Conservation (phyloP, 1,140 invertebrate genomes). For the Myzus persicae region DNA sequence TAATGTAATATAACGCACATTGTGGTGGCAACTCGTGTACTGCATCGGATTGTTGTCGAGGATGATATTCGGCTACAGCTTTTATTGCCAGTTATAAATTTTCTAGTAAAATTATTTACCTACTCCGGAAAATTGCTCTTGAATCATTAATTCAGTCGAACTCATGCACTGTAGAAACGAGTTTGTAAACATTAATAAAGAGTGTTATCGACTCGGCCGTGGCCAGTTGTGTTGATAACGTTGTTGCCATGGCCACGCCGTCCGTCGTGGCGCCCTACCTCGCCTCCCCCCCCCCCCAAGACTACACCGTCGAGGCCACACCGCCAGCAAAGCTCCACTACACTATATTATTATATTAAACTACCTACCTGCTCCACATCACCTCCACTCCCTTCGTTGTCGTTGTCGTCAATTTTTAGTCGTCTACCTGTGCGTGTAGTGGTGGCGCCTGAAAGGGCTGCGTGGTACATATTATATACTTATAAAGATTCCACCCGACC, state of each 20-base stretch:
- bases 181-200: constrained; percentile 37
- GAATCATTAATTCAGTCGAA: background rate
- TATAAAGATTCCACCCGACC: background rate
- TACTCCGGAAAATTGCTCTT: background rate
- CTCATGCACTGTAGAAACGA: background rate
- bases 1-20: background rate
- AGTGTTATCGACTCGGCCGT: constrained; percentile 38
- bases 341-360: background rate
- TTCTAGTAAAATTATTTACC: background rate
- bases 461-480: background rate
- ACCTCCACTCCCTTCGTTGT: background rate
- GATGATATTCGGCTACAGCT: background rate
- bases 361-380: background rate
- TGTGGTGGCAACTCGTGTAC: background rate
- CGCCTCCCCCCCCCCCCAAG: background rate
- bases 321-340: background rate
- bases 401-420: constrained; percentile 11
- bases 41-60: background rate
- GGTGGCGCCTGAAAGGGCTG: background rate
- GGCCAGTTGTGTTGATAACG: constrained; percentile 41
- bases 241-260: constrained; percentile 16
- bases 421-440: background rate
- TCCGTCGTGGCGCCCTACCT: background rate
- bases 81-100: background rate
- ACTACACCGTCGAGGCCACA: background rate